These are phyloP conservation scores for Pterocles burchelli DNA, from an alignment of 2,113 vertebrate species.

Conservation along the genomic window DNA sequence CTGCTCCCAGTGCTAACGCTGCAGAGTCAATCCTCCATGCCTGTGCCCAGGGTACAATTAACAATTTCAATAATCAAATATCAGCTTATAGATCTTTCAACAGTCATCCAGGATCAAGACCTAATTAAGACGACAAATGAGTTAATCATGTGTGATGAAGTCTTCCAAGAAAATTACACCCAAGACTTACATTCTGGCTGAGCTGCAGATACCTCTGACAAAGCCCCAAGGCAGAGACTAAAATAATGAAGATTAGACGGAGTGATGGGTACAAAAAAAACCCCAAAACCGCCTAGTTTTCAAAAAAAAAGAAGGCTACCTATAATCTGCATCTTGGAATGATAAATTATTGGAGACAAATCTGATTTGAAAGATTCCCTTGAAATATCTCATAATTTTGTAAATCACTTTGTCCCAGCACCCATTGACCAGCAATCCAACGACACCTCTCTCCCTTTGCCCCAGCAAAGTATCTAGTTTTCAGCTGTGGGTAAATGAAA, in stretches of 20 bases:
- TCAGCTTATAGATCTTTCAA: constrained; percentile 32
- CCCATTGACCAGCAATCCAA: background rate
- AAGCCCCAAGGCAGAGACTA: background rate
- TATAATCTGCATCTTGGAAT: background rate
- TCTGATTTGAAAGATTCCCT: background rate
- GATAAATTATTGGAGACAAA: background rate
- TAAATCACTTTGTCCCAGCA: background rate
- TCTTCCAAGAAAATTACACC: constrained; percentile 4
- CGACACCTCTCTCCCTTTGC: background rate
- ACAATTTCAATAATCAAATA: constrained; percentile 42
- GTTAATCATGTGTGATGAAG: constrained; percentile 23
- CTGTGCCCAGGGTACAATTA: constrained; percentile 4
- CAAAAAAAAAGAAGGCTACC: background rate
- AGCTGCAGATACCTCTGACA: background rate
- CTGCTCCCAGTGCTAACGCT: background rate
- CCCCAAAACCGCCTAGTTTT: background rate
- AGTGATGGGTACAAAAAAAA: background rate
- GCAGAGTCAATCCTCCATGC: background rate
- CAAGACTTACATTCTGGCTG: background rate
- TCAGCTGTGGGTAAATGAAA: background rate
- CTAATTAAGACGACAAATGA: constrained; percentile 31
- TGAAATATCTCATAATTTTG: background rate
- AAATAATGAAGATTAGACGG: background rate
- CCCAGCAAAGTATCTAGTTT: background rate
- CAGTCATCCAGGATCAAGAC: background rate